Evolutionary conservation across 2,888 invertebrate genomes (phyloP).

Genomic region (Sclerodermus sp.): DNA sequence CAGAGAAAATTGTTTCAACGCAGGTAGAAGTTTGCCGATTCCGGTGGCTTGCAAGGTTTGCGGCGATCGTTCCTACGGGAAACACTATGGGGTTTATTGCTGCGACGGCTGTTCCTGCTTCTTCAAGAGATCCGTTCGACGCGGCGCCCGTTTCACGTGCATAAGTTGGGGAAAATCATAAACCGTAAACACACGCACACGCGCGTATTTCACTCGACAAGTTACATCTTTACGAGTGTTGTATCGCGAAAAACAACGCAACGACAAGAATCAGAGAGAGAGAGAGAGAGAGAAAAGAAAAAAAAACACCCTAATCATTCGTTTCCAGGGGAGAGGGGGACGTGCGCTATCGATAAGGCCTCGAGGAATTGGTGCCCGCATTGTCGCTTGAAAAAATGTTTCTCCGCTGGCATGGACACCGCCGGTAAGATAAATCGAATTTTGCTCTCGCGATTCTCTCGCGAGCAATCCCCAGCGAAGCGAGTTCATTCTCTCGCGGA

Average conservation of each 20-base stretch:
- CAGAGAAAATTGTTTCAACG: no score
- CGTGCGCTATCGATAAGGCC: slow-evolving; percentile 78
- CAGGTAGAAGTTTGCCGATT: slow-evolving; percentile 66
- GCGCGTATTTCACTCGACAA: no score
- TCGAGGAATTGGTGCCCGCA: slow-evolving; percentile 86
- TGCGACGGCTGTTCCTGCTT: slow-evolving; percentile 91
- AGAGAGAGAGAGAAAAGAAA: no score
- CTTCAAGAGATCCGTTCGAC: slow-evolving; percentile 81
- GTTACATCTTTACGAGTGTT: no score
- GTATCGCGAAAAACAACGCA: background rate
- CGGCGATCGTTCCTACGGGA: slow-evolving; percentile 80
- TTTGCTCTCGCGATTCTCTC: no score
- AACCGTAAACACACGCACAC: no score
- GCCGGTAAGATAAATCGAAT: slow-evolving; percentile 68
- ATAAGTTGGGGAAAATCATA: slow-evolving; percentile 62
- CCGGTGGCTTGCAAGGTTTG: slow-evolving; percentile 77
- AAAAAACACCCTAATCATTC: no score
- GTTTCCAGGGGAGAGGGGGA: slow-evolving; percentile 68
- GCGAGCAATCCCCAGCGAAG: no score
- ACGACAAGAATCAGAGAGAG: no score
- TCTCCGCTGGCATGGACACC: slow-evolving; percentile 76
- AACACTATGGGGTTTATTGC: slow-evolving; percentile 82
- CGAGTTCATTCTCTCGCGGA: no score
- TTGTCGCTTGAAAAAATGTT: slow-evolving; percentile 78
- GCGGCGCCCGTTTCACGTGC: slow-evolving; percentile 73